phyloP scores from a whole-genome alignment of 2,113 vertebrate genomes.

The Thalassarche chlororhynchos region DNA sequence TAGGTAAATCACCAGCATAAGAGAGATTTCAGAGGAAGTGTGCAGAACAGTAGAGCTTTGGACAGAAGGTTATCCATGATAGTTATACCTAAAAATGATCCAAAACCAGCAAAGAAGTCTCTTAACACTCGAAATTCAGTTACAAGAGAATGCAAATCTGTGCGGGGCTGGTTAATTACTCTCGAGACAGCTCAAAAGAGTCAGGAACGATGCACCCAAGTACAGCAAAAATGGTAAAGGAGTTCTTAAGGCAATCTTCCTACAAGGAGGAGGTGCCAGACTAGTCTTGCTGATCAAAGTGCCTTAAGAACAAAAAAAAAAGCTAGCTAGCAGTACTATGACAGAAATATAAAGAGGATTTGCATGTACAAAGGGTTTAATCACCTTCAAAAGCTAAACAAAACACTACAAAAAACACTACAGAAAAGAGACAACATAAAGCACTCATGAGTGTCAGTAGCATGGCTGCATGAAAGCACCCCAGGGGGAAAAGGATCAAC shows the following conservation, averaged over 20 bases:
- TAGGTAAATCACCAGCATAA: background rate
- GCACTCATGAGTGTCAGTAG: background rate
- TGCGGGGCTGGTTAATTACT: background rate
- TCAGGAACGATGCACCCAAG: background rate
- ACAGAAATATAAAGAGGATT: slow-evolving; percentile 19
- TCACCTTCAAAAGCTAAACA: slow-evolving; percentile 1
- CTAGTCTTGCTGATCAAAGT: slow-evolving; percentile 25
- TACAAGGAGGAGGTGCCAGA: background rate
- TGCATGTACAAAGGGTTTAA: slow-evolving; percentile 8
- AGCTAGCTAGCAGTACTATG: background rate
- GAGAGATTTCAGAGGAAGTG: background rate
- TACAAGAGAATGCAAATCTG: background rate
- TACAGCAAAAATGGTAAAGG: background rate
- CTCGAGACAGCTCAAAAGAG: background rate
- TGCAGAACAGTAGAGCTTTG: background rate
- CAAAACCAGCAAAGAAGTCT: background rate
- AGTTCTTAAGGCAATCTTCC: background rate
- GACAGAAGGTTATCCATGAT: background rate
- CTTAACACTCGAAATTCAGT: background rate
- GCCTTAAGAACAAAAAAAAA: background rate
- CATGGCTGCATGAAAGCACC: background rate
- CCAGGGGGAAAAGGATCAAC: background rate
- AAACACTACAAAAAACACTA: background rate
- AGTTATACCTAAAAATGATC: background rate
- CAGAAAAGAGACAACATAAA: background rate